Conservation (phyloP, 2,888 invertebrate species). For the Romanomermis culicivorax region DNA sequence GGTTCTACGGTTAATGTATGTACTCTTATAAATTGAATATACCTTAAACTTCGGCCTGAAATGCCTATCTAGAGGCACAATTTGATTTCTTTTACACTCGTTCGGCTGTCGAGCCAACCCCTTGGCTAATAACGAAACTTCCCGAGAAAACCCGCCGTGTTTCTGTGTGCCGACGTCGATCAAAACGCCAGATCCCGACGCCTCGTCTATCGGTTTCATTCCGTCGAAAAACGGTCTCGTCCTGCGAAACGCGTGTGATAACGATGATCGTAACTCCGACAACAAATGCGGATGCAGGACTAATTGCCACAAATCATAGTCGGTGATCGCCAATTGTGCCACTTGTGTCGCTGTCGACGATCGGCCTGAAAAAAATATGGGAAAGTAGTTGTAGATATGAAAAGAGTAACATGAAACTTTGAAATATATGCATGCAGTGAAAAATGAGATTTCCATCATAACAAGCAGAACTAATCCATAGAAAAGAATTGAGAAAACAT, state of each 20-base stretch:
- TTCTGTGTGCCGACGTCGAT: not conserved
- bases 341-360: not conserved
- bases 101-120: not conserved
- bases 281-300: not conserved
- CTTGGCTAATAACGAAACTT: not conserved
- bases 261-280: not conserved
- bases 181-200: not conserved
- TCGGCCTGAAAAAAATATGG: not conserved
- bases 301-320: slow-evolving; percentile 1
- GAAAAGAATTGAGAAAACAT: too few relatives aligned
- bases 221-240: not conserved
- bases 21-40: not conserved
- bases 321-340: slow-evolving; percentile 2
- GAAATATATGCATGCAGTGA: too few relatives aligned
- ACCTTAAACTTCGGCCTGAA: slow-evolving; percentile 3
- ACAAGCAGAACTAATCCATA: too few relatives aligned
- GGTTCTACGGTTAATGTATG: too few relatives aligned
- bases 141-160: not conserved
- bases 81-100: slow-evolving; percentile 6
- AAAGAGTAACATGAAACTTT: not conserved
- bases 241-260: not conserved
- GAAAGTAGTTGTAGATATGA: not conserved
- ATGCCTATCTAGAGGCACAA: slow-evolving; percentile 5
- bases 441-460: too few relatives aligned
- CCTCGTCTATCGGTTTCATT: not conserved